Evolutionary conservation across 2,888 invertebrate genomes (phyloP).

Genomic region (Eristalis tenax): DNA sequence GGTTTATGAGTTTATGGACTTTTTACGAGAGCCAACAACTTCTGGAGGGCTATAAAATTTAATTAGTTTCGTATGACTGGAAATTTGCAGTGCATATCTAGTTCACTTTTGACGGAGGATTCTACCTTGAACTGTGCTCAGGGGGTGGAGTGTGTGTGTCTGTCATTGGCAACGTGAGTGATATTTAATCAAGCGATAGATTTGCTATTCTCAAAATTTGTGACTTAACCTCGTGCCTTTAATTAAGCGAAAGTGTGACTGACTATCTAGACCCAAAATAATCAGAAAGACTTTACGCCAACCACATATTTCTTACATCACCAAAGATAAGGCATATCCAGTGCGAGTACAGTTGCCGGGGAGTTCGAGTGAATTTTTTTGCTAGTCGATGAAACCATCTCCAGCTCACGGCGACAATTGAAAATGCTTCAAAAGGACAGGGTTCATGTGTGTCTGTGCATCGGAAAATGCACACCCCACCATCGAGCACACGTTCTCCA

Average conservation of each 20-base stretch:
- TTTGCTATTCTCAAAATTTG: not conserved
- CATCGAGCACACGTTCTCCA: not conserved
- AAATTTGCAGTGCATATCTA: constrained; percentile 23
- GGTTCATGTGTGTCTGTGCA: too few relatives aligned
- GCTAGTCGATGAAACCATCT: too few relatives aligned
- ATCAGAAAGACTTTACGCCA: not conserved
- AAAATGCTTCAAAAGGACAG: too few relatives aligned
- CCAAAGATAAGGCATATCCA: too few relatives aligned
- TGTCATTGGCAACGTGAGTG: not conserved
- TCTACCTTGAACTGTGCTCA: constrained; percentile 6
- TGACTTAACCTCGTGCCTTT: not conserved
- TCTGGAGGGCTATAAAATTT: constrained; percentile 13
- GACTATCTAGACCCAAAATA: not conserved
- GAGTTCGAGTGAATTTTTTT: too few relatives aligned
- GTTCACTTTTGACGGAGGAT: not conserved
- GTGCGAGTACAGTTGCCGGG: too few relatives aligned
- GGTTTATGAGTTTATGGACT: constrained; percentile 25
- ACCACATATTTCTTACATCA: too few relatives aligned
- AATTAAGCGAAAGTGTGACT: not conserved
- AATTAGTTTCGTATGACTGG: constrained; percentile 42
- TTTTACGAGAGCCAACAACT: constrained; percentile 16
- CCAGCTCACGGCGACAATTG: too few relatives aligned
- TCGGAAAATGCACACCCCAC: not conserved
- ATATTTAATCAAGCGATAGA: not conserved
- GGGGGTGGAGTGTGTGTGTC: not conserved